These are phyloP conservation scores for Myoxocephalus aenaeus DNA, from an alignment of 2,797 vertebrate species.

Conservation along the genomic window DNA sequence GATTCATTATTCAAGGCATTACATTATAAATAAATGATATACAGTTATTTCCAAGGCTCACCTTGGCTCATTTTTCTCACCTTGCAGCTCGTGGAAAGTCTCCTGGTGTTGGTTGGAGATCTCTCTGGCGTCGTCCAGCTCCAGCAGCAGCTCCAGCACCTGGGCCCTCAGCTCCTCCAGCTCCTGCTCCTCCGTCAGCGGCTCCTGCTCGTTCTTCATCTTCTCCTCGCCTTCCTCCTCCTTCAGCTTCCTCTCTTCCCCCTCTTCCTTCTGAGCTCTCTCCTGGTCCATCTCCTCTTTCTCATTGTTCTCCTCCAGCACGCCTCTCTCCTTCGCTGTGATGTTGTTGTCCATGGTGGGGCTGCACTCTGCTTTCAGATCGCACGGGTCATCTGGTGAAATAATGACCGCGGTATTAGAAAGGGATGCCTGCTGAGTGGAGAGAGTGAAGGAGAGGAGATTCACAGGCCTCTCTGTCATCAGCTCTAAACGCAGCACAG, in stretches of 20 bases:
- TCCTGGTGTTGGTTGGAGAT: constrained; percentile 88
- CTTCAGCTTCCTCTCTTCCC: constrained; percentile 65
- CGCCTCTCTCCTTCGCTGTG: constrained; percentile 77
- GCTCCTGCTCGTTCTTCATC: constrained; percentile 63
- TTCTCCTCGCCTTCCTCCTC: constrained; percentile 71
- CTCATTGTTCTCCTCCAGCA: constrained; percentile 75
- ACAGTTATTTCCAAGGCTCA: not conserved
- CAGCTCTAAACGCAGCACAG: not conserved
- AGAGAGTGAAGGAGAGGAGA: constrained; percentile 13
- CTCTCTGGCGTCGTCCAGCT: constrained; percentile 89
- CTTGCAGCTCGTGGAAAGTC: constrained; percentile 89
- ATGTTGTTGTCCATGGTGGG: constrained; percentile 78
- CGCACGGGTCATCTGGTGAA: constrained; percentile 75
- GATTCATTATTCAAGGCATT: constrained; percentile 12
- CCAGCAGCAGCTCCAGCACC: constrained; percentile 88
- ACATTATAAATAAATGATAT: not conserved
- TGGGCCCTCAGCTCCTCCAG: constrained; percentile 86
- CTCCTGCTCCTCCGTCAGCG: constrained; percentile 82
- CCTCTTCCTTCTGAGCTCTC: constrained; percentile 59
- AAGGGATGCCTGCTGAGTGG: constrained; percentile 13
- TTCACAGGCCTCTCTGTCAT: constrained; percentile 39
- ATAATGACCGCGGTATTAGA: constrained; percentile 23
- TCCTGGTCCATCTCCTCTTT: constrained; percentile 75
- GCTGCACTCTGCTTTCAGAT: constrained; percentile 78
- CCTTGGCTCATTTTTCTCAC: too few relatives aligned